Percentiles rank a stretch among this genome's conserved stretches.
phyloP scores from a whole-genome alignment of 2,797 vertebrate species.

The Hafferia zeledoni region DNA sequence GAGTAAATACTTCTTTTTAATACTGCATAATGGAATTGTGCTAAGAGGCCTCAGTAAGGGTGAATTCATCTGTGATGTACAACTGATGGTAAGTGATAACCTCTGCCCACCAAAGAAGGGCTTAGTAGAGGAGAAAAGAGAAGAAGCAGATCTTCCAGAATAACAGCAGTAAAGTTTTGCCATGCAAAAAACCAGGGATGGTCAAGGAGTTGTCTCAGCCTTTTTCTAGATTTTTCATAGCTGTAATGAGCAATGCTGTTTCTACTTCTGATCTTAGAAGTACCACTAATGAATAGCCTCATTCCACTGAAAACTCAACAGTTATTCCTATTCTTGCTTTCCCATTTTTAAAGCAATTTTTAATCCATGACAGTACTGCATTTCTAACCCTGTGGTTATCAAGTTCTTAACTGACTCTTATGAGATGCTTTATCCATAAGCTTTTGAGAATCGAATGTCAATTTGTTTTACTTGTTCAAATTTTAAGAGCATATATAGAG shows the following conservation, averaged over 20 bases:
- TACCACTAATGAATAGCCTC: background rate
- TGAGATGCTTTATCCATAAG: background rate
- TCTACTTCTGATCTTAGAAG: background rate
- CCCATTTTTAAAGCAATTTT: background rate
- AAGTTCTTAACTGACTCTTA: background rate
- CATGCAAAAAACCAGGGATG: background rate
- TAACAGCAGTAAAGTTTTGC: background rate
- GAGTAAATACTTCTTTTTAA: background rate
- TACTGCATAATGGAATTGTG: background rate
- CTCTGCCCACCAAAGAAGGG: background rate
- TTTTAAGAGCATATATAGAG: background rate
- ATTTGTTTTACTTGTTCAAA: constrained; percentile 12
- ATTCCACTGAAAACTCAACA: background rate
- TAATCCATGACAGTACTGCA: background rate
- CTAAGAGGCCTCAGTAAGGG: background rate
- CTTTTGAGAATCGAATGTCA: constrained; percentile 11
- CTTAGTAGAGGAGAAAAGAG: background rate
- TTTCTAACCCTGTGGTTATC: background rate
- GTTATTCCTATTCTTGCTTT: background rate
- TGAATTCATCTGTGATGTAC: background rate
- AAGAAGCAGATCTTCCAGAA: background rate
- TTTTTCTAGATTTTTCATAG: background rate
- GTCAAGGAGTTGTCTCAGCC: background rate
- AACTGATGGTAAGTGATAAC: background rate
- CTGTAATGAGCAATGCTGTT: background rate